Base-by-base conservation (phyloP, 2,113 vertebrate genomes). In the Lasiurus cinereus region DNA sequence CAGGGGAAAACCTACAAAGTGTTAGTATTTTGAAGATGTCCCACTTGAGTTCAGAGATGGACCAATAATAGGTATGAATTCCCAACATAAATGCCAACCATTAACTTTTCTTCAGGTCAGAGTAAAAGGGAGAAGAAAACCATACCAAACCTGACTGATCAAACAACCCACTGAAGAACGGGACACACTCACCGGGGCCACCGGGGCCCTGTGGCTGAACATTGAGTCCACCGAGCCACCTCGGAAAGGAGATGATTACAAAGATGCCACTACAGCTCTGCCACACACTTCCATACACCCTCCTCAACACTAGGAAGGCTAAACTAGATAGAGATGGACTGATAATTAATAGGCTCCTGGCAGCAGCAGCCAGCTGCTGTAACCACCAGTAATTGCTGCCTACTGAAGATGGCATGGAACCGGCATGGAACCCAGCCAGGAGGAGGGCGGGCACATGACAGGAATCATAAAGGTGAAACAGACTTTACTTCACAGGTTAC, bases 291-390 rank as follows among this genome's bases (percentile, higher is more conserved):
- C 84, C 93, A 56, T 8, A 86, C 82, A 76, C 90, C 96, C 94
- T 95, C 97, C 96, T 96, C 97, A 94, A 96, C 95, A 92, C 36
- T 2, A 93, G 54, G 27, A 95, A 96, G 94, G 85, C 90, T 86
- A 72, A 97, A 97, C 95, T 90, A 96, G 96, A 97, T 90, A 96
- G 96, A 97, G 97, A 97, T 94, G 88, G 62, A 89, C 92, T 88
- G 96, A 97, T 97, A 97, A 97, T 97, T 97, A 97, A 96, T 90
- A 95, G 94, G 92, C 90, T 93, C 92, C 82, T 96, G 97, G 97
- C 95, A 97, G 96, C 85, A 91, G 91, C 88, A 96, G 95, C 90
- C 4, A 12, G 94, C 96, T 97, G 93, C 97, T 92, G 94, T 83
- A 94, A 89, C 90, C 94, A 96, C 95, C 88, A 92, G 96, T 97